Conservation (phyloP, 2,797 vertebrate genomes). For the Hemibagrus guttatus region DNA sequence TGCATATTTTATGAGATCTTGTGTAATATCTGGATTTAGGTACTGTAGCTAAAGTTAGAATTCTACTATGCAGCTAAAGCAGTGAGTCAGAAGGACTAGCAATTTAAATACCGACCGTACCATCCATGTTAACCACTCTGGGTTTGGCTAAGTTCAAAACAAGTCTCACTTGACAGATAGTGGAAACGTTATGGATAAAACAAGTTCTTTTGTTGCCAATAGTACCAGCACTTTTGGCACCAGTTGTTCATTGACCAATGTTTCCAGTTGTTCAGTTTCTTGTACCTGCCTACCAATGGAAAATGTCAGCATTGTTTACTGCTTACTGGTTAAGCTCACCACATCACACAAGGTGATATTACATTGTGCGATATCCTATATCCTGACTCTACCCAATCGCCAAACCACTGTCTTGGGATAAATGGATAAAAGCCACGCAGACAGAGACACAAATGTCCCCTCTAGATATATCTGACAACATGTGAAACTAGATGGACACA, state of each 20-base stretch:
- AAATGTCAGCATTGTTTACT: conserved; percentile 3
- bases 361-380: neutral
- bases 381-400: neutral
- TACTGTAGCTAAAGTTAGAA: neutral
- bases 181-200: conserved; percentile 6
- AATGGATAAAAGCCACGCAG: conserved; percentile 26
- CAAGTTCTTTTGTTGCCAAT: neutral
- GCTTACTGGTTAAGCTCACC: conserved; percentile 5
- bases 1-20: neutral
- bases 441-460: conserved; percentile 28
- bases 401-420: conserved; percentile 29
- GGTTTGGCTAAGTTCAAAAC: conserved; percentile 12
- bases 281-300: neutral
- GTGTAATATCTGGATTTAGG: neutral
- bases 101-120: conserved; percentile 6
- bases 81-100: conserved; percentile 3
- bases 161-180: conserved; percentile 21
- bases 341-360: neutral
- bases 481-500: conserved; percentile 31
- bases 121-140: conserved; percentile 8
- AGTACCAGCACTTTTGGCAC: conserved; percentile 13
- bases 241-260: neutral
- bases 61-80: neutral
- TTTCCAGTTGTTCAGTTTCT: conserved; percentile 7
- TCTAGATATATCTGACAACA: conserved; percentile 42